phyloP scores from a whole-genome alignment of 2,888 invertebrate species.

The Ctenicera cuprea region DNA sequence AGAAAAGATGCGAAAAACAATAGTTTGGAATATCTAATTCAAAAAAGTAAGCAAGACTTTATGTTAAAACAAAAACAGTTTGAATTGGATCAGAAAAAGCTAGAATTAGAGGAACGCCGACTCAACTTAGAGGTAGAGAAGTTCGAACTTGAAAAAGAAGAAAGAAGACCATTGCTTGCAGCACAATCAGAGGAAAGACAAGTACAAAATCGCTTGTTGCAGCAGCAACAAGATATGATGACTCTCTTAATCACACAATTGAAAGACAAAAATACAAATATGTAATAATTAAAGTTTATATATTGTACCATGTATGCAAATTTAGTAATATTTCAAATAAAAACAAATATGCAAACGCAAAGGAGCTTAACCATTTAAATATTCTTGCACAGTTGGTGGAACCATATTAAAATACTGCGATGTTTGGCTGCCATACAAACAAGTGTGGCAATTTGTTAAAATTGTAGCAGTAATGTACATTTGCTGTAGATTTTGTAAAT shows the following conservation, averaged over 20 bases:
- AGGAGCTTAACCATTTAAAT: conserved; percentile 21
- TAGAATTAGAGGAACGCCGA: conserved; percentile 16
- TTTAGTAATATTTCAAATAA: too few species aligned
- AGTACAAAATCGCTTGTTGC: not conserved
- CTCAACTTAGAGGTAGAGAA: conserved; percentile 16
- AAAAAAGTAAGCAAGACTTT: too few species aligned
- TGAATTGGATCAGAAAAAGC: too few species aligned
- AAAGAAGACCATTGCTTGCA: conserved; percentile 3
- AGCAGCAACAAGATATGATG: not conserved
- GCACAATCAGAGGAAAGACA: not conserved
- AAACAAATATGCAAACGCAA: too few species aligned
- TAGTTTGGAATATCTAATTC: too few species aligned
- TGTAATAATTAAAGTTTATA: conserved; percentile 3
- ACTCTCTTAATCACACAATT: not conserved
- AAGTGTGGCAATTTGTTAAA: conserved; percentile 45
- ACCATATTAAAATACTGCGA: conserved; percentile 43
- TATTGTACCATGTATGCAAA: too few species aligned
- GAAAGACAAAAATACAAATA: not conserved
- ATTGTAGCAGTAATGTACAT: too few species aligned
- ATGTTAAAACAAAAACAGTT: too few species aligned
- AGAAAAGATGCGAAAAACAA: too few species aligned
- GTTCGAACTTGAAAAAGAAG: conserved; percentile 28
- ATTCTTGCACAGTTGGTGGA: conserved; percentile 46
- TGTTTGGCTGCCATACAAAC: conserved; percentile 49
- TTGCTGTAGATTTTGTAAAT: conserved; percentile 47